Base-by-base conservation (phyloP, 92 coral and sea anemone genomes). In the Epizoanthus rinbou region DNA sequence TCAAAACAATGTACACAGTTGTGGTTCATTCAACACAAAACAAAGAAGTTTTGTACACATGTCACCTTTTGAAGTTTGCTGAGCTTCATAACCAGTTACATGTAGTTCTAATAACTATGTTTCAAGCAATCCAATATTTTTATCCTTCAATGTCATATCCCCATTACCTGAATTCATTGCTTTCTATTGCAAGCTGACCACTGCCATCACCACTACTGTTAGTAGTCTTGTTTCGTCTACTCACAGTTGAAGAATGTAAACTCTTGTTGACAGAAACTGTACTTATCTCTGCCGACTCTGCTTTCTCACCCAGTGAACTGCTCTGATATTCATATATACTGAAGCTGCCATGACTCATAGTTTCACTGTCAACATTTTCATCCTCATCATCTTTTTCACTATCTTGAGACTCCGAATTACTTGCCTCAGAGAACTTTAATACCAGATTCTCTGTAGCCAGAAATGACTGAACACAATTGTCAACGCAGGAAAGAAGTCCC, bases 161-260 rank as follows among this genome's bases (percentile, higher is more conserved):
- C 28, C 33, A 1, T 1, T 50, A 78, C 82, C 82, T 78, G 60
- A 18, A 23, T 9, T 60, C 6, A 1, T 1, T 60, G 58, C 58
- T 6, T 41, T 62, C 57, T 41, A 33, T 13, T 78, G 66, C 59
- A 50, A 35, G 6, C 28, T 4, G 28, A 10, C 9, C 17, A 53
- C 18, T 15, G 1, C 5, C 66, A 53, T 4, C 33, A 1, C 14
- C 66, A 11, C 17, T 8, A 23, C 9, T 41, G 39, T 0, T 6
- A 16, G 39, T 62, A n/a, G 25, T 19, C 35, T 78, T 62, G 17
- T 63, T 21, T 69, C 76, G 87, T 64, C 98, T 83, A 35, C 86
- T 84, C 31, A 95, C 99, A 33, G 91, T 89, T 45, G 93, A 91
- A 5, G 99, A 97, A 19, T 89, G 94, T 63, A 97, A 60, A 82